These are phyloP conservation scores for Amphiprion clarkii DNA, from an alignment of 2,797 vertebrate genomes.

Conservation along the genomic window DNA sequence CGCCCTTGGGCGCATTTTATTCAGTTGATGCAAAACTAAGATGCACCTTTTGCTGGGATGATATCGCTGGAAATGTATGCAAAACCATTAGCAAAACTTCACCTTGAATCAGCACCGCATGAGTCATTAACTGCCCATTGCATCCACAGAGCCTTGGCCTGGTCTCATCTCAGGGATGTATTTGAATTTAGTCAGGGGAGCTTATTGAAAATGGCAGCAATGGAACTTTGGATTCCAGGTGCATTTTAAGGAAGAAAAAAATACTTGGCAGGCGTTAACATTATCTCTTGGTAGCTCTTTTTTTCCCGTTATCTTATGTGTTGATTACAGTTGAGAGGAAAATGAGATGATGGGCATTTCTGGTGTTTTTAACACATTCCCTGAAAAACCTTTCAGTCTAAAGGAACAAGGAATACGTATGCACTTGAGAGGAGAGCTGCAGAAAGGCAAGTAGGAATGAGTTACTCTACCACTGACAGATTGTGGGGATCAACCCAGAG, in stretches of 20 bases:
- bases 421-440: constrained; percentile 10
- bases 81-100: constrained; percentile 68
- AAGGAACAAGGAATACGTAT: background rate
- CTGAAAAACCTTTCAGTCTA: constrained; percentile 17
- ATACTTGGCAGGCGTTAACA: constrained; percentile 33
- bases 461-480: constrained; percentile 50
- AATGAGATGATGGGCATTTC: constrained; percentile 32
- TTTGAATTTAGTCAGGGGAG: constrained; percentile 58
- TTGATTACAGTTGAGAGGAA: constrained; percentile 29
- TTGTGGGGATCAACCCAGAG: constrained; percentile 61
- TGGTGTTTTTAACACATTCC: constrained; percentile 17
- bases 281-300: constrained; percentile 24
- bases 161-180: constrained; percentile 50
- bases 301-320: constrained; percentile 17
- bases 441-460: constrained; percentile 22
- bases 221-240: constrained; percentile 54
- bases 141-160: constrained; percentile 55
- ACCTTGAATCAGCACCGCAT: constrained; percentile 77
- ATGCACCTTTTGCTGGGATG: constrained; percentile 61
- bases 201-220: constrained; percentile 60
- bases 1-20: constrained; percentile 61
- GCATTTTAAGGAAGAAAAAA: constrained; percentile 24
- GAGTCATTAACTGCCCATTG: constrained; percentile 69
- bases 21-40: constrained; percentile 68
- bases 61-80: constrained; percentile 65